Evolutionary conservation across 2,888 invertebrate genomes (phyloP), one percentile per base, ranked within the genome.

Genomic region (Tuberolachnus salignus): DNA sequence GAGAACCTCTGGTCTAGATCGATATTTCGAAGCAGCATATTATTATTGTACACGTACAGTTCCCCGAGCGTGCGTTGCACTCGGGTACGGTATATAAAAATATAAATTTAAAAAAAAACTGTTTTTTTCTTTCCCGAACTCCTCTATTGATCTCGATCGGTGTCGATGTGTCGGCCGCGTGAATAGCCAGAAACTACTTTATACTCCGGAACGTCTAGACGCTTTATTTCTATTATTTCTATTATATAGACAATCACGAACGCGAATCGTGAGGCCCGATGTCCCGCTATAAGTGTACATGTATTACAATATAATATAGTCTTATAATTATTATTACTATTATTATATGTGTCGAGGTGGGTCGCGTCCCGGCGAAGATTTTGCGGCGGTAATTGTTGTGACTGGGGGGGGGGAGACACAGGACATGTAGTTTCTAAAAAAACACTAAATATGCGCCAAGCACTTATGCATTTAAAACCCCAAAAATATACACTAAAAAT

Each of bases 281-380:
- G 55, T 70, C 42, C 42, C 55, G 55, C 70, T 57, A 44, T 23
- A 71, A n/a, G n/a, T n/a, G n/a, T n/a, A n/a, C n/a, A n/a, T n/a
- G n/a, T n/a, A n/a, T n/a, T 53, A 69, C 34, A 69, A 14, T 57
- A 55, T 57, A 55, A 49, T 34, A 44, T n/a, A n/a, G n/a, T n/a
- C n/a, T n/a, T 6, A 34, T 34, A 4, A 34, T 34, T 34, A 34
- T n/a, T 34, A 34, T 34, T 59, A 3, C 9, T 59, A 23, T 49
- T 23, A 23, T 13, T 3, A 34, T 34, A 6, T 21, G 63, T 23
- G 71, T 42, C 16, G n/a, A n/a, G n/a, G 42, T 11, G 3, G 34
- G 9, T 19, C n/a, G 6, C 19, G 34, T 57, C 44, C 57, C 4
- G 71, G 23, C 16, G 71, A n/a, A n/a, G n/a, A n/a, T n/a, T n/a